Evolutionary conservation across 1,140 invertebrate genomes (phyloP).

Genomic region (Formica exsecta): DNA sequence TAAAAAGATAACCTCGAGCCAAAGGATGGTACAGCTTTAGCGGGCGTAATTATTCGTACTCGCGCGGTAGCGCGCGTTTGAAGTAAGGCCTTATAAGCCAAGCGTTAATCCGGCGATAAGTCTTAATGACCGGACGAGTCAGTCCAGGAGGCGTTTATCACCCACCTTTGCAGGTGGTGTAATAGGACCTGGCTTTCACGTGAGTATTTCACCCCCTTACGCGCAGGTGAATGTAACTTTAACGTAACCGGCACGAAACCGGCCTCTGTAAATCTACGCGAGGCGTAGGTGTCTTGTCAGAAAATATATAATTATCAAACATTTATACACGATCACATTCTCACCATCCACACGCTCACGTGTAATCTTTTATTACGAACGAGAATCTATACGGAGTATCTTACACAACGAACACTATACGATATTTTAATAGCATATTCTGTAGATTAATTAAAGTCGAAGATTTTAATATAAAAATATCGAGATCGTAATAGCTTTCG

Average conservation of each 20-base stretch:
- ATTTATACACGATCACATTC: constrained; percentile 4
- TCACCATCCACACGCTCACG: not conserved
- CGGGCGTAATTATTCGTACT: constrained; percentile 56
- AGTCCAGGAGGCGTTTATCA: constrained; percentile 76
- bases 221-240: constrained; percentile 24
- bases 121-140: constrained; percentile 78
- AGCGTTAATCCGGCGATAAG: constrained; percentile 77
- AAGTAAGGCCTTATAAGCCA: constrained; percentile 60
- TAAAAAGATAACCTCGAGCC: not conserved
- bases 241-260: constrained; percentile 41
- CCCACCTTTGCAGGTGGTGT: constrained; percentile 49
- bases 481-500: not conserved
- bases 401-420: not conserved
- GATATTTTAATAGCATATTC: not conserved
- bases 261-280: constrained; percentile 44
- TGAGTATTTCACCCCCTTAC: constrained; percentile 40
- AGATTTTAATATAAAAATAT: not conserved
- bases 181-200: constrained; percentile 51
- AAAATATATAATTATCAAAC: constrained; percentile 54
- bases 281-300: constrained; percentile 30
- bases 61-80: constrained; percentile 15
- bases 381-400: not conserved
- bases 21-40: not conserved
- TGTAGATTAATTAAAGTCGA: not conserved
- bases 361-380: not conserved